Evolutionary conservation across 2,888 invertebrate species (phyloP), one percentile per base, ranked within the genome.

Genomic region (Drosophila colorata): DNA sequence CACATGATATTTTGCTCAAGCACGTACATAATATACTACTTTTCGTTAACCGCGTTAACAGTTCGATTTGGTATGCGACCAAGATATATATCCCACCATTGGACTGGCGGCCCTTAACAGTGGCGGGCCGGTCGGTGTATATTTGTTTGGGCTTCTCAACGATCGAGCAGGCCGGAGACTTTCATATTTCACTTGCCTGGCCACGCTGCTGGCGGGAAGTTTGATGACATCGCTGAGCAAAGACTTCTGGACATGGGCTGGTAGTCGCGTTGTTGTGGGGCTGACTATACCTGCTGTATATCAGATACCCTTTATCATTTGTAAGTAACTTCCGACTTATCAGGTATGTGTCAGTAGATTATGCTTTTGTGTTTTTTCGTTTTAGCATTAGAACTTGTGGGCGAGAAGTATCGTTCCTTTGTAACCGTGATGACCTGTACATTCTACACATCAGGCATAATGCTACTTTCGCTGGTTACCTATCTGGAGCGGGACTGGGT

Each of bases 281-380:
- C 92, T 97, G 6, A 97, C 98, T 0, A 96, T 98, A 86, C 98
- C 98, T 4, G 98, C 98, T 1, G 95, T 98, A 40, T 98, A 98
- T 92, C 97, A 98, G 93, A 98, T 98, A 92, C 98, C 98, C 0
- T 98, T 98, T 91, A 98, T 98, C 66, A 97, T 98, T 88, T 97
- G 98, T 98, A 93, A 94, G 95, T 94, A 88, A 20, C 13, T 28
- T 2, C 5, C 1, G 13, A 11, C 11, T 14, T 14, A 20, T 13
- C 16, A 11, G 7, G 28, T 9, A 11, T 25, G 9, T 14, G 1
- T 33, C 8, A 20, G 8, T 47, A 4, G 7, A 18, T 11, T 18
- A 2, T 6, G 18, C 14, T 23, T 25, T 23, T 16, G 6, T n/a
- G 8, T n/a, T 8, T 9, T 13, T 44, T 25, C 11, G 1, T 1